A percentile compares a stretch with the other conserved stretches of the same genome.
Evolutionary conservation across 2,113 vertebrate species (phyloP).

Genomic region (Sapajus apella): DNA sequence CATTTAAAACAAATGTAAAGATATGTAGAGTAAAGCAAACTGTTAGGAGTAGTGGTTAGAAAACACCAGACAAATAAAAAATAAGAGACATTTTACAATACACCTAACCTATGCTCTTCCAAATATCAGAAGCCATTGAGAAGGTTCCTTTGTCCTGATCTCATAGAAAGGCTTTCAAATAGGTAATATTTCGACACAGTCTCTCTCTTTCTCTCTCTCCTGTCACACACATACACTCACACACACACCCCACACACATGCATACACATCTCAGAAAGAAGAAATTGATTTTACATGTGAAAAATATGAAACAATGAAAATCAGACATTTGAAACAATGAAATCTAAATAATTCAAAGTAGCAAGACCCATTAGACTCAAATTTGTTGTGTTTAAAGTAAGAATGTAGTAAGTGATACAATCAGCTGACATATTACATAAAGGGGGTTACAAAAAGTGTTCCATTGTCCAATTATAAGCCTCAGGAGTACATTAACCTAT

Average conservation of each 20-base stretch:
- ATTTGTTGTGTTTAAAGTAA: slow-evolving; percentile 2
- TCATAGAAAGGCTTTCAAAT: background rate
- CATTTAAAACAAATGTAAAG: background rate
- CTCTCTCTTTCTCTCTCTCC: background rate
- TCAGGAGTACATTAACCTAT: background rate
- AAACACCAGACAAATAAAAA: background rate
- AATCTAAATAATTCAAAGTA: background rate
- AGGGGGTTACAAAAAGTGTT: background rate
- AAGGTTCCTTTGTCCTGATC: background rate
- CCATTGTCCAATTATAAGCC: background rate
- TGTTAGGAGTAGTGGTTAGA: background rate
- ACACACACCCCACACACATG: no score
- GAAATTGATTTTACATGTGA: background rate
- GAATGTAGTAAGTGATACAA: background rate
- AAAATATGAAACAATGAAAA: background rate
- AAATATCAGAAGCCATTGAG: background rate
- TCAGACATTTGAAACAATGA: background rate
- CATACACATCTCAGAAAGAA: background rate
- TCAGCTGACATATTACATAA: background rate
- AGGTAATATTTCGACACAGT: background rate
- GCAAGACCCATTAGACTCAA: background rate
- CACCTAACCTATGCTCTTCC: background rate
- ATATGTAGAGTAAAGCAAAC: background rate
- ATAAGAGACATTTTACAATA: background rate
- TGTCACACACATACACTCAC: background rate